Conservation (phyloP, 2,797 vertebrate species). For the Myotis pilosus region DNA sequence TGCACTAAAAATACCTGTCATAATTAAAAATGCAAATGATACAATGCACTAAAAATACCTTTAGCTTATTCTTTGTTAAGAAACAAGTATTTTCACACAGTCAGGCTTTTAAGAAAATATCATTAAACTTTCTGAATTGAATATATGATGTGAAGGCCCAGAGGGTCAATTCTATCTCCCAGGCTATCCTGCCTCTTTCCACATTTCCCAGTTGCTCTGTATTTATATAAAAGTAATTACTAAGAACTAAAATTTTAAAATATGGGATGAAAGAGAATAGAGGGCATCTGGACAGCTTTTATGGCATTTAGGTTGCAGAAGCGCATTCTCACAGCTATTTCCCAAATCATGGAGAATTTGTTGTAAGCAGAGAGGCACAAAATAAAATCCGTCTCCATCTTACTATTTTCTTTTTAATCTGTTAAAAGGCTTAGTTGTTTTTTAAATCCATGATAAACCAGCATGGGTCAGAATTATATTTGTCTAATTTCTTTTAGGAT, state of each 20-base stretch:
- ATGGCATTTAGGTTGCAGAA: background rate
- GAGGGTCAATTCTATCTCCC: background rate
- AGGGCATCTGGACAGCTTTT: background rate
- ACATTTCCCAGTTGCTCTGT: background rate
- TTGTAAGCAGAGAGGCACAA: background rate
- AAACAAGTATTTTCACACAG: background rate
- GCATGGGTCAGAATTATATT: background rate
- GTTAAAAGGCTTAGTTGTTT: constrained; percentile 14
- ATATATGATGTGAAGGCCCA: background rate
- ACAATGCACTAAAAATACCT: background rate
- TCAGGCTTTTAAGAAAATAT: background rate
- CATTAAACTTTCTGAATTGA: constrained; percentile 13
- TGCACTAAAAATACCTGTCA: constrained; percentile 30
- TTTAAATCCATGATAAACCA: background rate
- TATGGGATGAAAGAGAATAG: background rate
- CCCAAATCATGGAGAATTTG: background rate
- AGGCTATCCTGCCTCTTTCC: background rate
- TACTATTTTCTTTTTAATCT: background rate
- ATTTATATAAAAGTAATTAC: background rate
- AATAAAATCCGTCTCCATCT: background rate
- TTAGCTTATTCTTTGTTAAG: constrained; percentile 41
- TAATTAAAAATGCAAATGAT: constrained; percentile 54
- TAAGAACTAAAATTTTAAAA: background rate
- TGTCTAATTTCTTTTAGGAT: constrained; percentile 21
- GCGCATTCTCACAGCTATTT: background rate